Evolutionary conservation across 2,113 vertebrate species (phyloP).

Genomic region (Sander lucioperca): DNA sequence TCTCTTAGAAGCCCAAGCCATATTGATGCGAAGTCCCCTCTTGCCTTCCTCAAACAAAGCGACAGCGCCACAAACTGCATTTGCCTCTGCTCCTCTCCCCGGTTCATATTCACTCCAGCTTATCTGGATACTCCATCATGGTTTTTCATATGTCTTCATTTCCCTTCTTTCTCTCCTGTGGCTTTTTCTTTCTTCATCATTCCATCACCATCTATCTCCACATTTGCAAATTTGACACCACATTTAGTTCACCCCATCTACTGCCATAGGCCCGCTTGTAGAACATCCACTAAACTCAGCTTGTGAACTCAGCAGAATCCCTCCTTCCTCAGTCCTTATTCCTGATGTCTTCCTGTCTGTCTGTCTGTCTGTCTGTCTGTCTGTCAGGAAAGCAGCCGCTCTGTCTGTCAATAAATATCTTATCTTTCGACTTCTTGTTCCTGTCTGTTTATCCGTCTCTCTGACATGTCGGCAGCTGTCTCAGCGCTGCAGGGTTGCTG

Average conservation of each 20-base stretch:
- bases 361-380: constrained; percentile 65
- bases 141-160: constrained; percentile 65
- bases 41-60: constrained; percentile 65
- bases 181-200: constrained; percentile 49
- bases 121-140: constrained; percentile 61
- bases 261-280: constrained; percentile 44
- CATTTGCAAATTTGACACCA: constrained; percentile 67
- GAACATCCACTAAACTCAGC: constrained; percentile 64
- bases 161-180: constrained; percentile 55
- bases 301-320: constrained; percentile 63
- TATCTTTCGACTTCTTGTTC: constrained; percentile 71
- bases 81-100: constrained; percentile 51
- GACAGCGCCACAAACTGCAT: constrained; percentile 64
- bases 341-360: constrained; percentile 53
- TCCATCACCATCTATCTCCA: constrained; percentile 68
- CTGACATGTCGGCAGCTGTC: constrained; percentile 79
- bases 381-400: constrained; percentile 62
- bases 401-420: constrained; percentile 79
- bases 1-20: constrained; percentile 63
- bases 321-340: constrained; percentile 45
- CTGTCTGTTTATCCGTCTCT: constrained; percentile 80
- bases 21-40: constrained; percentile 78
- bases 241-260: constrained; percentile 55
- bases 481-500: constrained; percentile 78
- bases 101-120: constrained; percentile 53